Evolutionary conservation across 2,113 vertebrate species (phyloP).

Genomic region (Anhinga rufa): DNA sequence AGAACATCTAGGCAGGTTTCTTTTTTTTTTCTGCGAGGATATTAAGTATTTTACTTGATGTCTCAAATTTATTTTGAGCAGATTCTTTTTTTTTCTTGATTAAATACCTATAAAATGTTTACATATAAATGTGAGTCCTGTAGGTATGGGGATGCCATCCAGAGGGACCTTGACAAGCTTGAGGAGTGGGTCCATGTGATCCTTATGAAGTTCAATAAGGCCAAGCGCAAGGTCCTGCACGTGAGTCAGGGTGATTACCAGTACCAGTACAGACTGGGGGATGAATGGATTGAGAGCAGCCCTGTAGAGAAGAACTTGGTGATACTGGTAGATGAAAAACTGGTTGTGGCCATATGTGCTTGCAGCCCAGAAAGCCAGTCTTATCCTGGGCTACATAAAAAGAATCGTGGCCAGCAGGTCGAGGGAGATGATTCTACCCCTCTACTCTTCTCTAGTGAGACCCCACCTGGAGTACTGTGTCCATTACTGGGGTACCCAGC

Average conservation of each 20-base stretch:
- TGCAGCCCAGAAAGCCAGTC: background rate
- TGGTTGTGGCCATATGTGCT: accelerated
- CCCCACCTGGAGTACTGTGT: background rate
- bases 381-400: background rate
- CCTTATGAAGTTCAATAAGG: background rate
- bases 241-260: accelerated
- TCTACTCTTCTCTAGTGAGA: background rate
- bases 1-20: background rate
- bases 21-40: background rate
- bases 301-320: background rate
- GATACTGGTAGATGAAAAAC: background rate
- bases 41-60: background rate
- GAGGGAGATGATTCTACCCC: background rate
- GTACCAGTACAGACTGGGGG: background rate
- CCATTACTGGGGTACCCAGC: background rate
- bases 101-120: background rate
- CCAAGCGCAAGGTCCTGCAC: background rate
- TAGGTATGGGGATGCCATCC: background rate
- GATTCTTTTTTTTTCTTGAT: background rate
- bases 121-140: background rate
- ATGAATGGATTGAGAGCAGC: background rate
- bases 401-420: background rate
- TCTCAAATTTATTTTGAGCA: background rate
- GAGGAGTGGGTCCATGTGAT: background rate
- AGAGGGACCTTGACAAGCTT: background rate